Percentiles rank a stretch among this genome's conserved stretches.
phyloP scores from a whole-genome alignment of 2,888 invertebrate species.

The Drosophila paramelanica region DNA sequence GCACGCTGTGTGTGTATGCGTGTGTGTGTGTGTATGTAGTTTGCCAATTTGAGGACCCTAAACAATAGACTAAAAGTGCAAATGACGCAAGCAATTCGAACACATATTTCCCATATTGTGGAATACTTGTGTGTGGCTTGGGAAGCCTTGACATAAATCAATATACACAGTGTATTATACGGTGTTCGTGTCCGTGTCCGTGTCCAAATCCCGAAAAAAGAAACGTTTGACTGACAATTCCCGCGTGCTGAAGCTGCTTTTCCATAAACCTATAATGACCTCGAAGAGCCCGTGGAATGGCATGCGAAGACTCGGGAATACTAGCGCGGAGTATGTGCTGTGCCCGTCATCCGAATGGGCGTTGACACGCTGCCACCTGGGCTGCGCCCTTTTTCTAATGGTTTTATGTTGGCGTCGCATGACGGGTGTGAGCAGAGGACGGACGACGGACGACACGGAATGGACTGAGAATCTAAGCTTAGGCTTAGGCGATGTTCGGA shows the following conservation, averaged over 20 bases:
- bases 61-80: conserved; percentile 57
- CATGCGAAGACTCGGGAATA: conserved; percentile 18
- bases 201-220: conserved; percentile 56
- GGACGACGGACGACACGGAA: too few relatives aligned
- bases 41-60: conserved; percentile 50
- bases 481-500: conserved; percentile 27
- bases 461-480: conserved; percentile 31
- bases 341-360: conserved; percentile 55
- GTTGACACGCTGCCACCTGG: conserved; percentile 62
- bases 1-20: conserved; percentile 24
- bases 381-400: conserved; percentile 74
- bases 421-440: neutral
- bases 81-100: conserved; percentile 70
- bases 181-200: conserved; percentile 15
- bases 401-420: conserved; percentile 69
- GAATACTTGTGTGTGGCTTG: neutral
- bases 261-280: conserved; percentile 55
- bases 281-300: conserved; percentile 23
- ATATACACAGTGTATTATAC: conserved; percentile 35
- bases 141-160: conserved; percentile 57
- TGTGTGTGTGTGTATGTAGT: conserved; percentile 2
- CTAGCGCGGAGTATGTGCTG: neutral
- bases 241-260: conserved; percentile 45
- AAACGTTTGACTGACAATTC: conserved; percentile 44
- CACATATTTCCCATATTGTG: conserved; percentile 7